A percentile compares a stretch with the other conserved stretches of the same genome.
These are phyloP conservation scores for Mormyrops boulengeri DNA, from an alignment of 2,797 vertebrate species.

Conservation along the genomic window DNA sequence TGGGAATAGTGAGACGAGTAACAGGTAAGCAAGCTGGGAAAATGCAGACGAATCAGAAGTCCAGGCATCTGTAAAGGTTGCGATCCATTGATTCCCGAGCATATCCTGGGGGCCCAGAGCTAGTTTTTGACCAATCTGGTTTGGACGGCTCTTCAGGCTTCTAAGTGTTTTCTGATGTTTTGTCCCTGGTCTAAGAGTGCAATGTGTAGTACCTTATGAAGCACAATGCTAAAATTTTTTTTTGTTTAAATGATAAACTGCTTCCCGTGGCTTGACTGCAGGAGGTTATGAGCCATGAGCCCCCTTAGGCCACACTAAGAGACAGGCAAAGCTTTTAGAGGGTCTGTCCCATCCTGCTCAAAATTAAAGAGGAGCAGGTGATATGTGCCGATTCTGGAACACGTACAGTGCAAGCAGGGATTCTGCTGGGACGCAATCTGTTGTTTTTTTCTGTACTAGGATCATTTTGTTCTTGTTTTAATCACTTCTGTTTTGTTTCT, in stretches of 20 bases:
- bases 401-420: not conserved
- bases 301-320: not conserved
- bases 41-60: not conserved
- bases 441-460: not conserved
- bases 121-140: not conserved
- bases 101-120: not conserved
- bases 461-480: not conserved
- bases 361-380: not conserved
- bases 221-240: not conserved
- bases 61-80: not conserved
- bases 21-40: not conserved
- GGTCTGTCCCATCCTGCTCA: not conserved
- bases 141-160: not conserved
- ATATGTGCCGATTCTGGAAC: not conserved
- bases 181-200: not conserved
- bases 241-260: not conserved
- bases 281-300: not conserved
- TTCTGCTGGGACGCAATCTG: not conserved
- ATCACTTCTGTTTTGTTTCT: not conserved
- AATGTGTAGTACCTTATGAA: not conserved
- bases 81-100: not conserved
- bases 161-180: slow-evolving; percentile 19
- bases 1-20: not conserved
- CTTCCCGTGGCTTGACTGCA: not conserved
- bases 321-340: slow-evolving; percentile 1